Evolutionary conservation across 2,888 invertebrate genomes (phyloP).

Genomic region (Sipha maydis): DNA sequence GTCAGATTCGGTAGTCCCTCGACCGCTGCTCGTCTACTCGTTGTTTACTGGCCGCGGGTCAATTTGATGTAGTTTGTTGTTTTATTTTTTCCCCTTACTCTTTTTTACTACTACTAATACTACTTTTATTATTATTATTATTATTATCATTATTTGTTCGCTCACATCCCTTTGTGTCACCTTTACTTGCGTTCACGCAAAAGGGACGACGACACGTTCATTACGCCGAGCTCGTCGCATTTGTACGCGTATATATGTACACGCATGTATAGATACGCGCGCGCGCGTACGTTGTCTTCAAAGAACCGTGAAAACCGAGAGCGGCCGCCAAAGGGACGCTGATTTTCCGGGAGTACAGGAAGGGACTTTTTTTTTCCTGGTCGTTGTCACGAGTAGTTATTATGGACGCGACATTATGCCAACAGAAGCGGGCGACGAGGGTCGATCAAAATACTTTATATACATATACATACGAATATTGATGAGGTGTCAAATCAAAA

Average conservation of each 20-base stretch:
- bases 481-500: slow-evolving; percentile 25
- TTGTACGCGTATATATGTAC: not conserved
- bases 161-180: slow-evolving; percentile 32
- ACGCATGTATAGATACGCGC: not conserved
- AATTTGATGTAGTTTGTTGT: slow-evolving; percentile 10
- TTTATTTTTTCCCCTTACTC: slow-evolving; percentile 10
- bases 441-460: not conserved
- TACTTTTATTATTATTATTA: not conserved
- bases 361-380: slow-evolving; percentile 31
- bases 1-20: slow-evolving; percentile 3
- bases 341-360: slow-evolving; percentile 54
- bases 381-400: not conserved
- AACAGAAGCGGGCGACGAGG: not conserved
- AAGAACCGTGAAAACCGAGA: slow-evolving; percentile 42
- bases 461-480: not conserved
- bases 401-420: not conserved
- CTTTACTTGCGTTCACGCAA: not conserved
- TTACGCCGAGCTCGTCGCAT: not conserved
- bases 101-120: not conserved
- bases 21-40: not conserved
- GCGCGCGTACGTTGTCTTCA: not conserved
- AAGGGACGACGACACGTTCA: slow-evolving; percentile 40
- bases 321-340: slow-evolving; percentile 43
- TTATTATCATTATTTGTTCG: slow-evolving; percentile 30
- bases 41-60: slow-evolving; percentile 29